phyloP scores from a whole-genome alignment of 1,140 invertebrate species.

The Drosophila orosa region DNA sequence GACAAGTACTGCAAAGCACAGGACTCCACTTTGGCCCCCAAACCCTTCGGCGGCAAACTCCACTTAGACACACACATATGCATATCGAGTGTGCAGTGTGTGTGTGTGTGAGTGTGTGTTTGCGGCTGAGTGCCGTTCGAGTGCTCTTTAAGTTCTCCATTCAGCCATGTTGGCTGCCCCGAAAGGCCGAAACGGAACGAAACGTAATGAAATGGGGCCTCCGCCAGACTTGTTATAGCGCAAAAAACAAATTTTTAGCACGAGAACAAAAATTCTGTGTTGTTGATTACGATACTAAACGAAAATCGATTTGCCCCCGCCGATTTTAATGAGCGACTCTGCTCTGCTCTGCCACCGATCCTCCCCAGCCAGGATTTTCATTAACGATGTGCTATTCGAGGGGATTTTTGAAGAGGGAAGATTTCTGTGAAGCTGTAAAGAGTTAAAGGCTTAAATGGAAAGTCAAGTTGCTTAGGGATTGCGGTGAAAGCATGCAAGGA shows the following conservation, averaged over 20 bases:
- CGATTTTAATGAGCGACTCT: constrained; percentile 55
- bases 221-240: constrained; percentile 73
- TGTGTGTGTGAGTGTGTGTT: constrained; percentile 50
- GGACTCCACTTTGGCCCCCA: constrained; percentile 31
- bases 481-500: not conserved
- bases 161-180: constrained; percentile 52
- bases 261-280: constrained; percentile 74
- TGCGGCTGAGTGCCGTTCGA: constrained; percentile 79
- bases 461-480: not conserved
- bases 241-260: constrained; percentile 81
- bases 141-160: constrained; percentile 81
- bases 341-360: not conserved
- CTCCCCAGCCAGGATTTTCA: constrained; percentile 51
- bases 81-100: constrained; percentile 54
- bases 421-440: constrained; percentile 11
- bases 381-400: constrained; percentile 63
- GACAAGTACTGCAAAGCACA: constrained; percentile 81
- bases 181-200: constrained; percentile 25
- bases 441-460: constrained; percentile 34
- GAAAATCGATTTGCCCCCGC: constrained; percentile 75
- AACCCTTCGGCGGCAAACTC: constrained; percentile 48
- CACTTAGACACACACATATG: constrained; percentile 77
- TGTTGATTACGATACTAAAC: constrained; percentile 82
- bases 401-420: constrained; percentile 25
- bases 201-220: constrained; percentile 14